Conservation (phyloP, 1,140 invertebrate species). For the Drosophila arizonae region DNA sequence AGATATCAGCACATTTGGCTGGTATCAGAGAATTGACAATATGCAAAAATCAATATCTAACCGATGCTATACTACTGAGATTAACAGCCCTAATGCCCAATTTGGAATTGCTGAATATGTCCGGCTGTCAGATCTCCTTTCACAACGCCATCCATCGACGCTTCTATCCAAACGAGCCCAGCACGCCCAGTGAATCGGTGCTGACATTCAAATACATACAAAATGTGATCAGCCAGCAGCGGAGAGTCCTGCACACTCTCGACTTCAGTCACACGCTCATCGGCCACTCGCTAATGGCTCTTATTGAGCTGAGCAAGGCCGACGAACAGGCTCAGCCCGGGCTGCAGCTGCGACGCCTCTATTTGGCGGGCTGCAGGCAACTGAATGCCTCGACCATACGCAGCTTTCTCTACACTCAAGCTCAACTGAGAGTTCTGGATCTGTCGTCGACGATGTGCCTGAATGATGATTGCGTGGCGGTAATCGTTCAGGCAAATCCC, state of each 20-base stretch:
- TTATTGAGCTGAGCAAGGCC: conserved; percentile 83
- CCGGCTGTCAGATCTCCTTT: conserved; percentile 87
- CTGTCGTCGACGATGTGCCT: conserved; percentile 86
- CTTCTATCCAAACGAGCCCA: conserved; percentile 85
- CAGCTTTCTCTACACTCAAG: conserved; percentile 85
- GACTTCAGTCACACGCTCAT: conserved; percentile 87
- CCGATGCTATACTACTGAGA: conserved; percentile 88
- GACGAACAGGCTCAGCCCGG: conserved; percentile 78
- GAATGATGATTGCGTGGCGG: conserved; percentile 85
- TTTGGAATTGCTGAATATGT: conserved; percentile 86
- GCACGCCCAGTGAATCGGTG: conserved; percentile 85
- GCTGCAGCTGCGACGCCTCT: conserved; percentile 84
- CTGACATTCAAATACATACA: conserved; percentile 88
- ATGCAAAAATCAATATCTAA: conserved; percentile 87
- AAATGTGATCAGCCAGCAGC: conserved; percentile 84
- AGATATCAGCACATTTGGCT: conserved; percentile 84
- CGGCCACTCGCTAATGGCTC: conserved; percentile 84
- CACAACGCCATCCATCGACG: conserved; percentile 86
- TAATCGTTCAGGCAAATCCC: conserved; percentile 85
- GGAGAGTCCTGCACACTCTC: conserved; percentile 84
- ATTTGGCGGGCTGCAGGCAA: conserved; percentile 87
- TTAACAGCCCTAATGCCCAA: conserved; percentile 86
- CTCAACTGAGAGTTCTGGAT: conserved; percentile 85
- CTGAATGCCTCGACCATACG: conserved; percentile 86
- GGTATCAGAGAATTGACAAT: conserved; percentile 86